Conservation (phyloP, 2,797 vertebrate genomes). For the Sphenopsis melanotis region DNA sequence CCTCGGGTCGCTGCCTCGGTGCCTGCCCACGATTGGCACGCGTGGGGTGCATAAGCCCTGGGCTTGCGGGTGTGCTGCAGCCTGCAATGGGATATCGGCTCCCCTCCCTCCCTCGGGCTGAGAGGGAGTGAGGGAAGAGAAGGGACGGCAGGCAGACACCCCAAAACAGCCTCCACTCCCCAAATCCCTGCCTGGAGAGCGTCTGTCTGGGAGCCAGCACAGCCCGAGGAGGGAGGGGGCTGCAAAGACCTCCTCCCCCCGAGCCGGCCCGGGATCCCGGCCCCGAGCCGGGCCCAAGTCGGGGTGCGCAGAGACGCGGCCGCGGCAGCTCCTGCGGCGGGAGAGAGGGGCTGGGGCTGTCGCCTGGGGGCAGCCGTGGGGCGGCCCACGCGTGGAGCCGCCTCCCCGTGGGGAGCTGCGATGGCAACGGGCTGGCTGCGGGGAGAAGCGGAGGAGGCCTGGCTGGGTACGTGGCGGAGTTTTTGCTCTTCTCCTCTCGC, state of each 20-base stretch:
- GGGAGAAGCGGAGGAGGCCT: background rate
- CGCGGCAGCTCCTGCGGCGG: background rate
- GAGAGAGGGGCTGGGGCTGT: background rate
- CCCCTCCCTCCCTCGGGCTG: fast-evolving
- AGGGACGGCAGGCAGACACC: background rate
- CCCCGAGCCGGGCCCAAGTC: no score
- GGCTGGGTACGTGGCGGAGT: background rate
- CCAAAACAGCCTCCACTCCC: background rate
- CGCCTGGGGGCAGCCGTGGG: conserved; percentile 16
- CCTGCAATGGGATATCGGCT: no score
- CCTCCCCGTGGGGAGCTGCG: background rate
- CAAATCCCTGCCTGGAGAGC: background rate
- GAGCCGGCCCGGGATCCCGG: background rate
- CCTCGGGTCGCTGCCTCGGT: background rate
- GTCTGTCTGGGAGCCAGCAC: background rate
- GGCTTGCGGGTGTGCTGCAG: background rate
- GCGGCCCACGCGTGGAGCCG: background rate
- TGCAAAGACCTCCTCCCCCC: background rate
- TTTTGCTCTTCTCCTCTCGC: background rate
- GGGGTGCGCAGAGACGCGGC: background rate
- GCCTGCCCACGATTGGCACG: background rate
- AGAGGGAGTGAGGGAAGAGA: background rate
- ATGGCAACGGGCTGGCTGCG: background rate
- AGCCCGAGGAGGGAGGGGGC: no score
- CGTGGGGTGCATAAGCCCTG: background rate